Conservation (phyloP, 2,888 invertebrate species). For the Napeogenes inachia region DNA sequence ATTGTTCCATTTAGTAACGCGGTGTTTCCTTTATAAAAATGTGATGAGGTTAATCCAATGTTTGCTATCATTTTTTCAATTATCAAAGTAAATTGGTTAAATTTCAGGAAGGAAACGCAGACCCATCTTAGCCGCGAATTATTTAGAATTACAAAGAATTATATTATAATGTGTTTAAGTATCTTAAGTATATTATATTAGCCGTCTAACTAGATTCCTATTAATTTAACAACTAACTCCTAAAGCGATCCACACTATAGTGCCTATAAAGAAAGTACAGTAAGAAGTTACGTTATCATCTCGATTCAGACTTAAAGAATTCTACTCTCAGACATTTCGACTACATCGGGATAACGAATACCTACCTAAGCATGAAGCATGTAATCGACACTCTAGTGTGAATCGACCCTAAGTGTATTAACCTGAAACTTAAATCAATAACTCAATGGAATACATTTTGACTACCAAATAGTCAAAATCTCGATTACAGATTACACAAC, state of each 20-base stretch:
- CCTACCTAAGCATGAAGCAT: no score
- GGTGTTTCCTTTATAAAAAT: slow-evolving; percentile 32
- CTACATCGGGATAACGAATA: neutral
- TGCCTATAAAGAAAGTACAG: no score
- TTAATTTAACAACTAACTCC: no score
- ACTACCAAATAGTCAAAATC: slow-evolving; percentile 5
- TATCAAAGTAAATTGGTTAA: neutral
- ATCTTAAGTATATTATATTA: no score
- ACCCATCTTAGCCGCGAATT: neutral
- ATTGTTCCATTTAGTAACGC: slow-evolving; percentile 30
- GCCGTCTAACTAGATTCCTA: no score
- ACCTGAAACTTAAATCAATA: neutral
- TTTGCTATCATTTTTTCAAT: neutral
- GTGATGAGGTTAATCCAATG: slow-evolving; percentile 16
- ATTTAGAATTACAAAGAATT: no score
- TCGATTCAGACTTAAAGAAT: no score
- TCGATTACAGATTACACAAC: slow-evolving; percentile 7
- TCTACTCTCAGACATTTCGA: no score
- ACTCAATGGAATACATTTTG: neutral
- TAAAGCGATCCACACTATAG: no score
- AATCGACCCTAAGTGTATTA: no score
- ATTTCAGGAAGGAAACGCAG: neutral
- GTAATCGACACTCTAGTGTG: neutral
- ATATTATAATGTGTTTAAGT: no score
- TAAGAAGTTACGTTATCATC: no score